Percentiles rank a stretch among this genome's conserved stretches.
phyloP scores from a whole-genome alignment of 2,797 vertebrate species.

The Gymnothorax javanicus region DNA sequence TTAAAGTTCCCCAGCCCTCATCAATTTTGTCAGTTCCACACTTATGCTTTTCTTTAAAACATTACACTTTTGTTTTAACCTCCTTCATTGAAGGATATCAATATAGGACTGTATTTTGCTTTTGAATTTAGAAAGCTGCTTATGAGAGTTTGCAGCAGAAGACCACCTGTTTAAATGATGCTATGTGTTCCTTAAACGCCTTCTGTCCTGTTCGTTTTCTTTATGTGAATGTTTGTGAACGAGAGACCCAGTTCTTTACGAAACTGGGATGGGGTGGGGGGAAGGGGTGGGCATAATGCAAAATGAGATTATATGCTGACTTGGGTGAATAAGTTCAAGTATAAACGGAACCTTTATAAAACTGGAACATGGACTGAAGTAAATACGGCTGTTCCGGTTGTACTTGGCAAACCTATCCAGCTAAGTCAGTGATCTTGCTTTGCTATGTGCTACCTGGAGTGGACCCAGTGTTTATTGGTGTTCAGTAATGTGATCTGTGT shows the following conservation, averaged over 20 bases:
- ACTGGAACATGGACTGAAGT: no score
- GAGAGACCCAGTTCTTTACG: no score
- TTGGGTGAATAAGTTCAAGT: no score
- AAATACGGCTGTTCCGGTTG: no score
- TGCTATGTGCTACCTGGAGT: not conserved
- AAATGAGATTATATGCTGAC: no score
- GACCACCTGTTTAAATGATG: not conserved
- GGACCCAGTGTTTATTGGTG: not conserved
- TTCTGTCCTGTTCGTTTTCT: not conserved
- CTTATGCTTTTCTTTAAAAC: not conserved
- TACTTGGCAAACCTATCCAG: no score
- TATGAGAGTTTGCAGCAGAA: not conserved
- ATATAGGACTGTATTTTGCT: not conserved
- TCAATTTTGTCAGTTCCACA: not conserved
- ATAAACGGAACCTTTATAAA: no score
- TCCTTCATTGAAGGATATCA: not conserved
- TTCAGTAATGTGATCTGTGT: slow-evolving; percentile 6
- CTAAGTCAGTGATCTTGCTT: not conserved
- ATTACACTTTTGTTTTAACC: not conserved
- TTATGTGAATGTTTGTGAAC: not conserved
- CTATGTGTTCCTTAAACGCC: not conserved
- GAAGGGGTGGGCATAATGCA: no score
- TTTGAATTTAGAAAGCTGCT: not conserved
- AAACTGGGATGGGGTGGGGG: no score
- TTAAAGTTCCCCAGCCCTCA: not conserved